Evolutionary conservation across 2,113 vertebrate genomes (phyloP), one percentile per base, ranked within the genome.

Genomic region (Pollimyrus isidori): DNA sequence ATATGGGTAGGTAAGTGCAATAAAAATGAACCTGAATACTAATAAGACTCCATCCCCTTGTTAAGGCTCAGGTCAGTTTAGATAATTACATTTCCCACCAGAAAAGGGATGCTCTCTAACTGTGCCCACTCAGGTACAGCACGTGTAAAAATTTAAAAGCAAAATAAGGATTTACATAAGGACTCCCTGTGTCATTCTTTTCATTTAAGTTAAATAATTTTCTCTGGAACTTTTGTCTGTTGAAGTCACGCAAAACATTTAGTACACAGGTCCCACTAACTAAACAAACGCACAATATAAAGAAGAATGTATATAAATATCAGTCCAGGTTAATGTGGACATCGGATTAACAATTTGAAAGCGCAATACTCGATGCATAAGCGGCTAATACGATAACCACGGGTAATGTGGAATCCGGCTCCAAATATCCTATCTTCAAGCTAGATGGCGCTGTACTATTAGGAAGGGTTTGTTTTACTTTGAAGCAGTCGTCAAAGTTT

Each of bases 391-490:
- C 13, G 35, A 6, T 39, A 35, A 17, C 15, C 73, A 7, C 35
- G 13, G 73, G 30, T 3, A 76, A 76, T 69, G n/a, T 13, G 2
- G 73, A 42, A 76, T 76, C 15, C 13, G 17, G 9, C 0, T 42
- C 49, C 2, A 7, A 7, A 85, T 86, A 52, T 26, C 46, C 15
- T 5, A 46, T 73, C 17, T 86, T 9, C 26, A 84, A 84, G 62
- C 88, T 83, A 91, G 90, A 87, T 88, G 90, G 90, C 45, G 84
- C 19, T 49, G 62, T 87, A 42, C 49, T 52, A 53, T 86, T 86
- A 88, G 45, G 50, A 69, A 50, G 23, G 46, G 10, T 19, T 82
- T 42, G 30, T 13, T 42, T 42, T 80, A 62, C 56, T n/a, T 62
- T 9, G 7, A 73, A 35, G 1, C n/a, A 39, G 19, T 6, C 35